Percentiles rank a stretch among this genome's conserved stretches.
Conservation (phyloP, 2,113 vertebrate genomes). For the Rhagologus leucostigma region DNA sequence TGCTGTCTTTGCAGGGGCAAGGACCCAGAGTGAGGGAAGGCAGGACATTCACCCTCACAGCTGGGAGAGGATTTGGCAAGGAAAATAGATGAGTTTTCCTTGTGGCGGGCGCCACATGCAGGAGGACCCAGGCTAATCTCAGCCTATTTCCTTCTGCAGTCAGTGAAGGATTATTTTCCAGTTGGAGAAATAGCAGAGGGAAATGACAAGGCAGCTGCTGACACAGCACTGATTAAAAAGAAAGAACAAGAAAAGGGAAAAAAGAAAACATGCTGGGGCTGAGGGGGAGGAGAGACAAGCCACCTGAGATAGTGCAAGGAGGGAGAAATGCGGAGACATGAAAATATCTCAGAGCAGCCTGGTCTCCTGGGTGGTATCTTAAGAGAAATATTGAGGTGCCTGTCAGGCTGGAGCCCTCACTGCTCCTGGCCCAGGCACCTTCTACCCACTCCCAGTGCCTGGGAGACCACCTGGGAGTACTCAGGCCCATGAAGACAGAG, state of each 20-base stretch:
- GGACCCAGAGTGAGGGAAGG: background rate
- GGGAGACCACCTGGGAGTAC: background rate
- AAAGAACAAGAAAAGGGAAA: background rate
- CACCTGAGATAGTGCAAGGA: background rate
- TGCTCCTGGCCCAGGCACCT: background rate
- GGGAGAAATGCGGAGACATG: background rate
- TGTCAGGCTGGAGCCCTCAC: background rate
- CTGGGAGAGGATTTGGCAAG: background rate
- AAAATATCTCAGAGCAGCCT: background rate
- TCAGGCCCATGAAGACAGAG: background rate
- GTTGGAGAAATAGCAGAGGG: slow-evolving; percentile 13
- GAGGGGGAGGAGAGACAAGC: background rate
- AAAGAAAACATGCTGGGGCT: background rate
- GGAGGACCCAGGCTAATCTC: background rate
- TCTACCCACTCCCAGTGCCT: background rate
- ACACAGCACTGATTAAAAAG: slow-evolving; percentile 34
- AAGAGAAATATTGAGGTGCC: background rate
- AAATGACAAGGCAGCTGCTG: slow-evolving; percentile 53
- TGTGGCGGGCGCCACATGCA: fast-evolving
- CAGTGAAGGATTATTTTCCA: slow-evolving; percentile 41
- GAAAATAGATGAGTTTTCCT: slow-evolving; percentile 8
- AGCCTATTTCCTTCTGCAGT: slow-evolving; percentile 9
- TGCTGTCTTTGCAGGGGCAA: background rate
- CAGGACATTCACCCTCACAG: background rate
- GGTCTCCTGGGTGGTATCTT: background rate